Evolutionary conservation across 2,113 vertebrate species (phyloP).

Genomic region (Coturnix japonica): DNA sequence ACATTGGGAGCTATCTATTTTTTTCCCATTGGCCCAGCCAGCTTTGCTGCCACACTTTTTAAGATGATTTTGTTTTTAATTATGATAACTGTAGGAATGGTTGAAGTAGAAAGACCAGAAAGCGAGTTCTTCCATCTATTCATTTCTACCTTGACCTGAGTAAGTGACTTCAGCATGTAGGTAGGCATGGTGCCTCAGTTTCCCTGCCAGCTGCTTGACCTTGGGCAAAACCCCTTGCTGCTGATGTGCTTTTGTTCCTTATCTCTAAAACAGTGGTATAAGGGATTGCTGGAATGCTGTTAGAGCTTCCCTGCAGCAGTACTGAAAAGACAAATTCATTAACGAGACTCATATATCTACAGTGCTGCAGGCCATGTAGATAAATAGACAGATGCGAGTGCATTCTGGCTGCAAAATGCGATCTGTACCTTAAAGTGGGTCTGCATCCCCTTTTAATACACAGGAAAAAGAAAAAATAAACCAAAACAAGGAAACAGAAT

Average conservation of each 20-base stretch:
- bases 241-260: not conserved
- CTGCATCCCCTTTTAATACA: not conserved
- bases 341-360: not conserved
- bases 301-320: not conserved
- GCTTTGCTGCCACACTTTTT: not conserved
- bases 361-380: not conserved
- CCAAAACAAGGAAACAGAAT: too few relatives aligned
- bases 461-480: not conserved
- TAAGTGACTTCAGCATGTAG: fast-evolving
- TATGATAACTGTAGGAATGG: not conserved
- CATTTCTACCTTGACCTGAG: not conserved
- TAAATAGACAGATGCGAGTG: slow-evolving; percentile 1
- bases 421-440: not conserved
- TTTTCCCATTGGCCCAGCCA: not conserved
- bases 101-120: not conserved
- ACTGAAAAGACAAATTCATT: slow-evolving; percentile 19
- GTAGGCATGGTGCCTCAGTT: not conserved
- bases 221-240: not conserved
- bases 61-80: not conserved
- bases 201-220: not conserved
- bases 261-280: not conserved
- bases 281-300: not conserved
- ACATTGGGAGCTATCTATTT: not conserved
- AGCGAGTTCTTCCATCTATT: not conserved
- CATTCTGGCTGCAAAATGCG: not conserved